These are phyloP conservation scores for Hermodice carunculata DNA, from an alignment of 2,888 invertebrate genomes.

Conservation along the genomic window DNA sequence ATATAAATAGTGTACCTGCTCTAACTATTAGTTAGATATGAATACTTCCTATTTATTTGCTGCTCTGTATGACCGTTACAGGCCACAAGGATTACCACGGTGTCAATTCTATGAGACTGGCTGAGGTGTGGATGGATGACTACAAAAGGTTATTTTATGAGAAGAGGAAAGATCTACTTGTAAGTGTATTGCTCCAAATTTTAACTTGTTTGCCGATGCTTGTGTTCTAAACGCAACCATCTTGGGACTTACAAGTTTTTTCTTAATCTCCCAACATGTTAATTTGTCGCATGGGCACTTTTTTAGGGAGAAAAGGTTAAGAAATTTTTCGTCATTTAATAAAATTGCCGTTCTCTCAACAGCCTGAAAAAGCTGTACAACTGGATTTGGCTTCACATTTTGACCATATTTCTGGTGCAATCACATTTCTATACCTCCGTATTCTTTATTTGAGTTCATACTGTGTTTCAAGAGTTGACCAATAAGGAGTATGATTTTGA, in stretches of 20 bases:
- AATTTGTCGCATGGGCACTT: no score
- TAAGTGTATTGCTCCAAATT: not conserved
- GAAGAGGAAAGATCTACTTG: conserved; percentile 72
- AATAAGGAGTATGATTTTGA: conserved; percentile 44
- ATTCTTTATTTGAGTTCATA: not conserved
- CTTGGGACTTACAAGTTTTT: no score
- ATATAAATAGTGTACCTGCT: not conserved
- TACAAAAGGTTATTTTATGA: conserved; percentile 92
- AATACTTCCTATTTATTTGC: not conserved
- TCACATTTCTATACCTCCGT: not conserved
- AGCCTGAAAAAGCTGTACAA: no score
- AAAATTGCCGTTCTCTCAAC: no score
- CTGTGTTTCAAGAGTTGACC: conserved; percentile 14
- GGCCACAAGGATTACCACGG: conserved; percentile 79
- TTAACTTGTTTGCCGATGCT: not conserved
- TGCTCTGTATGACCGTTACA: not conserved
- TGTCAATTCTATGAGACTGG: conserved; percentile 94
- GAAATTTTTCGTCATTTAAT: no score
- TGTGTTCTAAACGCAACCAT: not conserved
- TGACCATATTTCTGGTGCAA: not conserved
- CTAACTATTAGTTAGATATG: not conserved
- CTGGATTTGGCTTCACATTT: no score
- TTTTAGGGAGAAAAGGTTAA: no score
- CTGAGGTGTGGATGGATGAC: conserved; percentile 98
- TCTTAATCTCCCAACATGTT: no score